Evolutionary conservation across 2,797 vertebrate species (phyloP), one percentile per base, ranked within the genome.

Genomic region (Mastacembelus armatus): DNA sequence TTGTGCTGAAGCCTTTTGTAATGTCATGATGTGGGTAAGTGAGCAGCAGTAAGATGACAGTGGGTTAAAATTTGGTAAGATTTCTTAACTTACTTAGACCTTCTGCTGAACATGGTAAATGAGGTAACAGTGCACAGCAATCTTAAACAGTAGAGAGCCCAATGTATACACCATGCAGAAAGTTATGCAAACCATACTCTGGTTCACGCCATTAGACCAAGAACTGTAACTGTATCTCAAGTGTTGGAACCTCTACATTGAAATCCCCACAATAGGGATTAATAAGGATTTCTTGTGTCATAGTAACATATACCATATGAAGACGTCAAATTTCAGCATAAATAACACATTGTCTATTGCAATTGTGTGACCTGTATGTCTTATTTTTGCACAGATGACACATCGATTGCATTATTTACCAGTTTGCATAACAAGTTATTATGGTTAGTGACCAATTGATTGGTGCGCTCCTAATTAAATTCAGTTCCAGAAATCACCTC

Each of bases 401-500:
- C 11, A 30, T 43, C 66, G 40, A 32, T n/a, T 40, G 7, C 3
- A 27, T 26, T 47, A 38, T 78, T 59, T 21, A 38, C 40, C 14
- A 30, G 26, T 66, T 60, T 7, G 38, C 49, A 47, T 30, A 57
- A 36, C n/a, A 56, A 3, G 15, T 49, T 7, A 38, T 54, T 62
- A 33, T 66, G 3, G 11, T 57, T 60, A 2, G 15, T 52, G 26
- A 43, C 29, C 11, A 45, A 10, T n/a, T 26, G 36, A 42, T 42
- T 59, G 5, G 11, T 44, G 3, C n/a, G 58, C 21, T 43, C 11
- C 11, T 15, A 8, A 7, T 5, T n/a, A n/a, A n/a, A n/a, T n/a
- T n/a, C n/a, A n/a, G n/a, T n/a, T n/a, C n/a, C n/a, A n/a, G n/a
- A 64, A 80, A 65, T 45, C 66, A 71, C 38, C 22, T 60, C 60